These are phyloP conservation scores for Synodontis membranacea DNA, from an alignment of 2,113 vertebrate species.

Conservation along the genomic window DNA sequence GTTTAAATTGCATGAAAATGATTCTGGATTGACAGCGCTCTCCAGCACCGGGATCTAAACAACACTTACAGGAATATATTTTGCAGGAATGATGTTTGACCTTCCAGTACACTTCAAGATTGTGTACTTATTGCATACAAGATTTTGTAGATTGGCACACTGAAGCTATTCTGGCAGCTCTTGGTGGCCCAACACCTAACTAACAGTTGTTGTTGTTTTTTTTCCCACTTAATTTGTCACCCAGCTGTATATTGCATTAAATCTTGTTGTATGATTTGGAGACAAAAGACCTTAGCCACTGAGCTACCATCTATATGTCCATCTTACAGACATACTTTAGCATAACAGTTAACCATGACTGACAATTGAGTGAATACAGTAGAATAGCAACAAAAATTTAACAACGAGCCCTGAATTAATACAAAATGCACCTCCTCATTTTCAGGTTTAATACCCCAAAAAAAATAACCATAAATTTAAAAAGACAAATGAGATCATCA, in stretches of 20 bases:
- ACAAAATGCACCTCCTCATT: background rate
- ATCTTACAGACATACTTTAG: background rate
- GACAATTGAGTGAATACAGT: background rate
- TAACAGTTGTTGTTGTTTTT: background rate
- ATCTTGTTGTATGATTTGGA: background rate
- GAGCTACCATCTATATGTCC: background rate
- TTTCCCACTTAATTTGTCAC: background rate
- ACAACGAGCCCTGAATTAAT: background rate
- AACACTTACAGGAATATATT: background rate
- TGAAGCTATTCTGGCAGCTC: background rate
- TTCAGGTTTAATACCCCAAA: constrained; percentile 38
- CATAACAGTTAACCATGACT: background rate
- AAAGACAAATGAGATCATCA: constrained; percentile 18
- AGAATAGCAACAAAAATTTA: background rate
- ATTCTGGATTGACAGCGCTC: background rate
- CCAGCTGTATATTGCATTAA: background rate
- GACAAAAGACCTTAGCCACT: background rate
- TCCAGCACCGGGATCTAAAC: background rate
- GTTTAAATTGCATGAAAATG: background rate
- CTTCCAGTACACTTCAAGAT: background rate
- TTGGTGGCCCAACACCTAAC: background rate
- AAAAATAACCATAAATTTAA: background rate
- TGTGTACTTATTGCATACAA: too few species aligned
- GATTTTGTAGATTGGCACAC: background rate
- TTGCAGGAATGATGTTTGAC: background rate